Evolutionary conservation across 2,113 vertebrate species (phyloP), one percentile per base, ranked within the genome.

Genomic region (Antechinus flavipes): DNA sequence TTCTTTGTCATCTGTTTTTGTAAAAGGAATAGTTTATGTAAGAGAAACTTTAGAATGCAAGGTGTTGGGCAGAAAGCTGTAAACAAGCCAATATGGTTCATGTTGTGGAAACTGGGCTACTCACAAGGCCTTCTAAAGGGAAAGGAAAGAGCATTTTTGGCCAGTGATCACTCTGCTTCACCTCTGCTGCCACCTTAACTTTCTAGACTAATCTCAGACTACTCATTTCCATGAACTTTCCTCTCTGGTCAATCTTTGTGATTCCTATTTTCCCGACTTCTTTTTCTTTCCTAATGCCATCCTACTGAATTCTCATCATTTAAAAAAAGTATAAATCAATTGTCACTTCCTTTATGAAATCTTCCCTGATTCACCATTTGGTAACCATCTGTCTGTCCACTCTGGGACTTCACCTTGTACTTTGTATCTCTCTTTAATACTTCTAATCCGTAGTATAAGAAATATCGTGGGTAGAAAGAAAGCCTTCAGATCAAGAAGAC

Each of bases 1-100:
- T 94, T 96, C 93, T 35, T 96, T 53, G 90, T 94, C 35, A 0
- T 94, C 84, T 96, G 93, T 97, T 96, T 97, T 94, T 94, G 98
- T 97, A 97, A 98, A 90, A 98, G 95, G 95, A 97, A 92, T 94
- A 49, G 8, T 97, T 97, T 94, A 97, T 96, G 68, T 95, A 96
- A 95, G 90, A 91, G 92, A 90, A 91, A 26, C 27, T 90, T 90
- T 52, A 90, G 68, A 84, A 90, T 90, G 47, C 49, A 50, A 24
- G 56, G 93, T 76, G 89, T 16, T 3, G 19, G 58, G 97, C 53
- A 96, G 93, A 47, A 56, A 93, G 90, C 42, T 19, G 53, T 91
- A 92, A 96, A 89, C 52, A 93, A 76, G 91, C 22, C 53, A 0
- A 0, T 35, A 52, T 46, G 9, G 92, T 25, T 49, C 52, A 84